Conservation (phyloP, 92 coral and sea anemone species). For the Porites cylindrica region DNA sequence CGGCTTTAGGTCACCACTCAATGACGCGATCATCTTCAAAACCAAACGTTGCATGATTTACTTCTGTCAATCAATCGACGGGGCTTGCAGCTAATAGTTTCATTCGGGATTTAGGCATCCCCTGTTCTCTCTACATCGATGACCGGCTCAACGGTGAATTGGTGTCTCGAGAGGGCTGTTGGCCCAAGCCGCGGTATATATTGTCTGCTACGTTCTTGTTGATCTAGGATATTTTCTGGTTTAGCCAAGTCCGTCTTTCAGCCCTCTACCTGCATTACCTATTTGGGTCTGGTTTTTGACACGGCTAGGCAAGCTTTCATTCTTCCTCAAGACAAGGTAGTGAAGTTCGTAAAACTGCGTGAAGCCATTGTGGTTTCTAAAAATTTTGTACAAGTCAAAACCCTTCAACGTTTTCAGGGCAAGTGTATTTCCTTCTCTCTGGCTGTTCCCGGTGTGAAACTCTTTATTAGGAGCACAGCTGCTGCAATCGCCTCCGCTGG, state of each 20-base stretch:
- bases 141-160: slow-evolving; percentile 15
- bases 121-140: slow-evolving; percentile 25
- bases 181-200: slow-evolving; percentile 9
- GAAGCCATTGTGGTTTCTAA: slow-evolving; percentile 8
- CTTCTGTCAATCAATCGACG: background rate
- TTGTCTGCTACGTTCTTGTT: background rate
- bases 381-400: background rate
- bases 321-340: slow-evolving; percentile 8
- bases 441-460: slow-evolving; percentile 44
- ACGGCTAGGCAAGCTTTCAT: background rate
- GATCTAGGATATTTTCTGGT: background rate
- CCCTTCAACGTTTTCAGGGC: slow-evolving; percentile 45
- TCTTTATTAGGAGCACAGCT: slow-evolving; percentile 16
- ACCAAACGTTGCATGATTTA: no score
- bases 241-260: background rate
- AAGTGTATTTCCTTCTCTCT: slow-evolving; percentile 39
- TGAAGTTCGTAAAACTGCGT: slow-evolving; percentile 21
- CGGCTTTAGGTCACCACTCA: no score
- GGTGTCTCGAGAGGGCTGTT: background rate
- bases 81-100: background rate
- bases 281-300: slow-evolving; percentile 7
- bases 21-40: no score
- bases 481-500: slow-evolving; percentile 24
- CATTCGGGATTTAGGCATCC: background rate
- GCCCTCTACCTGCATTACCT: background rate